Conservation (phyloP, 2,113 vertebrate species). For the Agapornis roseicollis region DNA sequence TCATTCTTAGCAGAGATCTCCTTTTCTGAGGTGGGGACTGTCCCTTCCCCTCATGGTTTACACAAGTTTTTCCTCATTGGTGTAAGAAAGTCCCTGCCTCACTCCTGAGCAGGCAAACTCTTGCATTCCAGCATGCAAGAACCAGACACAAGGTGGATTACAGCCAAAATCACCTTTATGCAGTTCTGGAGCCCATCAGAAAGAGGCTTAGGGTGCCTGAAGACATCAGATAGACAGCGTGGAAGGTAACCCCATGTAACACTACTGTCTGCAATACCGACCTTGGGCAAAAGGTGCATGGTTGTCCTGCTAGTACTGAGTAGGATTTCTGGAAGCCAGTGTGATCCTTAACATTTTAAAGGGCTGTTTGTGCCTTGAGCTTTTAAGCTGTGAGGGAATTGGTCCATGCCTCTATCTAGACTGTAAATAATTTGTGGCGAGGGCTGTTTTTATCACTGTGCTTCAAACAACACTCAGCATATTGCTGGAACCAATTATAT, state of each 20-base stretch:
- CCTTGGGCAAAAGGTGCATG: background rate
- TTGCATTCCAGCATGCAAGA: background rate
- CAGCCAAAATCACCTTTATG: background rate
- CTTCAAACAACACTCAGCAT: conserved; percentile 60
- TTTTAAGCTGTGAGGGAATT: background rate
- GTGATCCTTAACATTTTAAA: background rate
- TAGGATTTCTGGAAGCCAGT: background rate
- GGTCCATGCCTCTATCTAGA: background rate
- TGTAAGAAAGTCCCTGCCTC: background rate
- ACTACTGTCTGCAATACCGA: background rate
- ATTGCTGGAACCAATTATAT: conserved; percentile 29
- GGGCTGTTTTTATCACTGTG: conserved; percentile 34
- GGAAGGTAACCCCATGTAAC: background rate
- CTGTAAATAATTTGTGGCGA: conserved; percentile 18
- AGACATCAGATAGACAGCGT: background rate
- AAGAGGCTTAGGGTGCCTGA: background rate
- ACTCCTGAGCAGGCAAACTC: background rate
- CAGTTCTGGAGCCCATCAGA: background rate
- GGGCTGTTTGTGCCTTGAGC: background rate
- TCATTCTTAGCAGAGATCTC: background rate
- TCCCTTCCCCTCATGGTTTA: background rate
- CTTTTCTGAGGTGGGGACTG: background rate
- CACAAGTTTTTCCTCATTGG: background rate
- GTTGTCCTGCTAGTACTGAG: background rate
- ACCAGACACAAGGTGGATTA: background rate